Evolutionary conservation across 1,140 invertebrate genomes (phyloP).

Genomic region (Tyrophagus putrescentiae): DNA sequence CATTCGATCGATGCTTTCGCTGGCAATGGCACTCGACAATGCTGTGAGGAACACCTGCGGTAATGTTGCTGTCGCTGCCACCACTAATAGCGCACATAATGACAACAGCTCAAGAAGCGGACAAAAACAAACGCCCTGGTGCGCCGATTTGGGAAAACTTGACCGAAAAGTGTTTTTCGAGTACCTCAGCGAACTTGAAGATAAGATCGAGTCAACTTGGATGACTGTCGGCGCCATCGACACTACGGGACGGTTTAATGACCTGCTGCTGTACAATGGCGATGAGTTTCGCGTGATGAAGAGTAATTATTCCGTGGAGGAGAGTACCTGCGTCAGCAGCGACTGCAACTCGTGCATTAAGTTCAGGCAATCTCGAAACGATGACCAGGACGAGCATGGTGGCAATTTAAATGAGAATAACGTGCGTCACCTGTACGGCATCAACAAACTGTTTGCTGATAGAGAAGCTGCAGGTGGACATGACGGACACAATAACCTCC

Average conservation of each 20-base stretch:
- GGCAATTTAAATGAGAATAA: background rate
- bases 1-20: background rate
- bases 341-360: constrained; percentile 13
- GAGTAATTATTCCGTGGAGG: background rate
- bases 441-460: background rate
- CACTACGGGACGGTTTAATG: background rate
- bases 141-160: background rate
- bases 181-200: constrained; percentile 8
- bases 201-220: background rate
- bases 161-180: background rate
- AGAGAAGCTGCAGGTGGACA: background rate
- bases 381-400: background rate
- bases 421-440: background rate
- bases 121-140: background rate
- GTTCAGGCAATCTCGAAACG: constrained; percentile 10
- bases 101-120: background rate
- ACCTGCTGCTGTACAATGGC: constrained; percentile 15
- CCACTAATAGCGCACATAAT: background rate
- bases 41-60: background rate
- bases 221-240: constrained; percentile 3
- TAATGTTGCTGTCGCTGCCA: background rate
- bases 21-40: background rate
- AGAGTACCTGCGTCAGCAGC: background rate
- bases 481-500: background rate
- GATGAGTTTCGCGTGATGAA: constrained; percentile 6